These are phyloP conservation scores for Tachuris rubrigastra DNA, from an alignment of 2,113 vertebrate genomes.

Conservation along the genomic window DNA sequence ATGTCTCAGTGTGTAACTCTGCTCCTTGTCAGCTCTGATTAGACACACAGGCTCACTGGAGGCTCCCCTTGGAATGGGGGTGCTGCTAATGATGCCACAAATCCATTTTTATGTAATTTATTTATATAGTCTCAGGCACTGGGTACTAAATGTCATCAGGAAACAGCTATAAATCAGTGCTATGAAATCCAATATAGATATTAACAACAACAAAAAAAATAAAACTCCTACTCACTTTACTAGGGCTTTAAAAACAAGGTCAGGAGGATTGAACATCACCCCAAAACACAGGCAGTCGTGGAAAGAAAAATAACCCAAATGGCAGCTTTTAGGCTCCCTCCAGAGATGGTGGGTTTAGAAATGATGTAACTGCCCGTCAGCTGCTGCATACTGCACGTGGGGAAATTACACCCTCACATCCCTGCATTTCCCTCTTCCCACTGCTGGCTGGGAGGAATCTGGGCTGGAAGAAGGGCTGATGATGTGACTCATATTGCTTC, in stretches of 20 bases:
- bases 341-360: not conserved
- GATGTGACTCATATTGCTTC: not conserved
- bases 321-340: not conserved
- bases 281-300: not conserved
- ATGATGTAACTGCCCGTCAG: not conserved
- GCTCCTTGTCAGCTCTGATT: conserved; percentile 37
- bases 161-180: conserved; percentile 15
- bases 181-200: not conserved
- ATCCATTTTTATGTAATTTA: conserved; percentile 18
- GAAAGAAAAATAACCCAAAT: conserved; percentile 16
- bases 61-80: conserved; percentile 14
- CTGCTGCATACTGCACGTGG: not conserved
- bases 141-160: conserved; percentile 1
- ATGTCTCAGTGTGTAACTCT: not conserved
- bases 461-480: not conserved
- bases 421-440: not conserved
- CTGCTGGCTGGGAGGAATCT: not conserved
- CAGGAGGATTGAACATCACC: not conserved
- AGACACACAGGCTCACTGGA: not conserved
- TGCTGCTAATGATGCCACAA: conserved; percentile 30
- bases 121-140: conserved; percentile 14
- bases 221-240: conserved; percentile 1
- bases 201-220: not conserved
- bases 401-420: not conserved
- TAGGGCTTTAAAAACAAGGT: not conserved